phyloP scores from a whole-genome alignment of 2,797 vertebrate species.

The Nyctibius grandis region DNA sequence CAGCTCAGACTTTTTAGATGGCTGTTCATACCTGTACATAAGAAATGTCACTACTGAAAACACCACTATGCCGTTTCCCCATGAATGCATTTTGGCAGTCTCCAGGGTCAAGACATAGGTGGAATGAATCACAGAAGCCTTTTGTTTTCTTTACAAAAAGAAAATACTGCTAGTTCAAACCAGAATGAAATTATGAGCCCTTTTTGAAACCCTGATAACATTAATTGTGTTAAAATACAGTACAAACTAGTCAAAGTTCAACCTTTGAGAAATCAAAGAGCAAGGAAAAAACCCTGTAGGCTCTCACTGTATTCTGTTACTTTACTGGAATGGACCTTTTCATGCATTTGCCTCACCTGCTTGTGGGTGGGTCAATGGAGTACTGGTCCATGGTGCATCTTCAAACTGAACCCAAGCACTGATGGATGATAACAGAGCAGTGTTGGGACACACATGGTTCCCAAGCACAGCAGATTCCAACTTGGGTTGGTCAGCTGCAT shows the following conservation, averaged over 20 bases:
- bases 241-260: neutral
- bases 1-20: neutral
- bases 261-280: neutral
- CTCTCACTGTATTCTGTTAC: neutral
- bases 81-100: neutral
- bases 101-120: neutral
- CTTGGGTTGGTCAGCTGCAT: slow-evolving; percentile 46
- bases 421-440: slow-evolving; percentile 65
- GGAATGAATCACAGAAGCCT: neutral
- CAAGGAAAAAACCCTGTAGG: neutral
- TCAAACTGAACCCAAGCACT: slow-evolving; percentile 80
- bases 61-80: neutral
- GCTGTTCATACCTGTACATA: neutral
- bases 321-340: neutral
- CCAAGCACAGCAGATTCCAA: slow-evolving; percentile 47
- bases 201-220: neutral
- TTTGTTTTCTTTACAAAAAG: neutral
- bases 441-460: slow-evolving; percentile 15
- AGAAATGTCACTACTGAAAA: neutral
- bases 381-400: slow-evolving; percentile 66
- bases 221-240: neutral
- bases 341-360: slow-evolving; percentile 47
- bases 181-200: neutral
- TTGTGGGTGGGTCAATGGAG: slow-evolving; percentile 12
- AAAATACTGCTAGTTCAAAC: neutral